Conservation (phyloP, 2,888 invertebrate genomes). For the Miltochrista miniata region DNA sequence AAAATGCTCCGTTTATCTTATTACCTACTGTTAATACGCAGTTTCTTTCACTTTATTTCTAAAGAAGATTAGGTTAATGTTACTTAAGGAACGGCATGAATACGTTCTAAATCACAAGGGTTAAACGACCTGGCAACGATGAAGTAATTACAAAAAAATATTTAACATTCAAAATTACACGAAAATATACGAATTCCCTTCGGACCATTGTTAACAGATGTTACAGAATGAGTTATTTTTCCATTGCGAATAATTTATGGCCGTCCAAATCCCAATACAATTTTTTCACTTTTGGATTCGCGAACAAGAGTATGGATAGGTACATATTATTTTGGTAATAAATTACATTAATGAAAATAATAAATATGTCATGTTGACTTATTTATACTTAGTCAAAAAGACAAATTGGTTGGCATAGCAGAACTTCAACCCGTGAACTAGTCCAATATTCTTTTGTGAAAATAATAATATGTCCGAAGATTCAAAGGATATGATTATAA, state of each 20-base stretch:
- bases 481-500: no score
- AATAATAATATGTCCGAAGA: no score
- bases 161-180: slow-evolving; percentile 27
- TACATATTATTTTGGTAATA: background rate
- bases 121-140: background rate
- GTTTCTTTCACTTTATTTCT: background rate
- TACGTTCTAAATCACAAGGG: background rate
- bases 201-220: slow-evolving; percentile 56
- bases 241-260: slow-evolving; percentile 54
- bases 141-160: slow-evolving; percentile 27
- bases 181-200: slow-evolving; percentile 41
- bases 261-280: slow-evolving; percentile 51
- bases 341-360: slow-evolving; percentile 6
- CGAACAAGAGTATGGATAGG: slow-evolving; percentile 12
- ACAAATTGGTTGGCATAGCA: no score
- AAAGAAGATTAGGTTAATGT: slow-evolving; percentile 4
- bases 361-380: background rate
- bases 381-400: no score
- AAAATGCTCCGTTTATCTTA: slow-evolving; percentile 13
- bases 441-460: no score
- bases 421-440: no score
- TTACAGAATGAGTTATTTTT: slow-evolving; percentile 58
- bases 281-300: slow-evolving; percentile 37
- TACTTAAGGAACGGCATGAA: slow-evolving; percentile 2
- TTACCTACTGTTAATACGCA: background rate